Evolutionary conservation across 2,797 vertebrate genomes (phyloP).

Genomic region (Alfaro cultratus): DNA sequence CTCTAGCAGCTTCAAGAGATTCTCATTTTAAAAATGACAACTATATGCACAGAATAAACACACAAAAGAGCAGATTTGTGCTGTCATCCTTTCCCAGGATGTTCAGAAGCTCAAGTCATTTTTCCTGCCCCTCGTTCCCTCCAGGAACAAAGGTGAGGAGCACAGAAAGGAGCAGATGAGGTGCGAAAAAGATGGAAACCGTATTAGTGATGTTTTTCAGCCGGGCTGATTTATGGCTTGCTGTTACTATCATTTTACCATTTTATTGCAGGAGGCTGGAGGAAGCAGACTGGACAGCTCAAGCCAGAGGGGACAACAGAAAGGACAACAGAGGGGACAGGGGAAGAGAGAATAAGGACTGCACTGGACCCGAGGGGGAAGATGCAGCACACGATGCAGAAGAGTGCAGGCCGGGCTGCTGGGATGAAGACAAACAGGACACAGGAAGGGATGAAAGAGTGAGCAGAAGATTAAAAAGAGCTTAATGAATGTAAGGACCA

Average conservation of each 20-base stretch:
- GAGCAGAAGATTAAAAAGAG: slow-evolving; percentile 37
- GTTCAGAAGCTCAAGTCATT: slow-evolving; percentile 28
- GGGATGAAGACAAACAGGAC: slow-evolving; percentile 41
- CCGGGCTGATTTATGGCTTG: slow-evolving; percentile 75
- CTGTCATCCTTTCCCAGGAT: slow-evolving; percentile 37
- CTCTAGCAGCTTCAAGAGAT: slow-evolving; percentile 42
- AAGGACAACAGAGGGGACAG: slow-evolving; percentile 1
- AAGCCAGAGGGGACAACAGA: slow-evolving; percentile 24
- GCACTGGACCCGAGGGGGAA: slow-evolving; percentile 34
- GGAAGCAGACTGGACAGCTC: slow-evolving; percentile 57
- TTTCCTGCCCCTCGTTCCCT: slow-evolving; percentile 48
- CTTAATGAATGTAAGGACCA: slow-evolving; percentile 74
- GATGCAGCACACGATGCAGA: slow-evolving; percentile 26
- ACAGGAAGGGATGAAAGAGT: slow-evolving; percentile 39
- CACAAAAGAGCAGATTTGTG: slow-evolving; percentile 17
- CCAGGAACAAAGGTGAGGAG: slow-evolving; percentile 74
- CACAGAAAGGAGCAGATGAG: slow-evolving; percentile 61
- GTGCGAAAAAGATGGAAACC: slow-evolving; percentile 49
- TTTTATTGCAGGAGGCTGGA: slow-evolving; percentile 54
- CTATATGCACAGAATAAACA: slow-evolving; percentile 22
- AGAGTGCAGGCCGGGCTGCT: slow-evolving; percentile 27
- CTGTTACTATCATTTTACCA: slow-evolving; percentile 72
- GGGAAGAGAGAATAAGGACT: slow-evolving; percentile 11
- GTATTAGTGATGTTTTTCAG: slow-evolving; percentile 74
- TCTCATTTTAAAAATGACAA: slow-evolving; percentile 26